Percentiles rank a stretch among this genome's conserved stretches.
Evolutionary conservation across 2,113 vertebrate species (phyloP).

Genomic region (Paratilapia polleni): DNA sequence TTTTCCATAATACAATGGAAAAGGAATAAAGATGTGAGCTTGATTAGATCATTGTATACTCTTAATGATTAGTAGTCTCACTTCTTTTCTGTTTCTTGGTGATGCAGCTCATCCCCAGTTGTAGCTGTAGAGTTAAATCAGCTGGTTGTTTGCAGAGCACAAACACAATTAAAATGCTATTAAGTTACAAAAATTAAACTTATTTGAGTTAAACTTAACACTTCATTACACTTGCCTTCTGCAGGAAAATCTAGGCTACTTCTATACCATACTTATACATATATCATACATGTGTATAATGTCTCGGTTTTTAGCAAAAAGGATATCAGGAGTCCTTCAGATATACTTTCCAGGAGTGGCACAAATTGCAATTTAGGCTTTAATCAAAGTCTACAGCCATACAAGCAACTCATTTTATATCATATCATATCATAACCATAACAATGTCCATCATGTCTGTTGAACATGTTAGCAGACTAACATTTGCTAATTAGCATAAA

Average conservation of each 20-base stretch:
- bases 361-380: neutral
- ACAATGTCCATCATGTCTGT: neutral
- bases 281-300: no score
- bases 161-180: neutral
- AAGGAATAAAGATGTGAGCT: slow-evolving; percentile 1
- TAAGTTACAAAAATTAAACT: neutral
- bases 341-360: neutral
- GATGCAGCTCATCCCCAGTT: neutral
- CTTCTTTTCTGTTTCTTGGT: neutral
- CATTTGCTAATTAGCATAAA: neutral
- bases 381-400: neutral
- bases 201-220: neutral
- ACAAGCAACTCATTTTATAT: neutral
- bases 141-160: neutral
- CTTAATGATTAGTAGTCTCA: slow-evolving; percentile 13
- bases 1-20: neutral
- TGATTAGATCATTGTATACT: slow-evolving; percentile 18
- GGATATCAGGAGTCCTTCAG: neutral
- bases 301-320: neutral
- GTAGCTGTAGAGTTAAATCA: neutral
- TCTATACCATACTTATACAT: neutral
- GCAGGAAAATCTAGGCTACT: neutral
- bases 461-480: neutral
- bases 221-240: neutral
- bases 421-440: neutral